Percentiles rank a stretch among this genome's conserved stretches.
phyloP scores from a whole-genome alignment of 2,113 vertebrate species.

The Mystacornis crossleyi region DNA sequence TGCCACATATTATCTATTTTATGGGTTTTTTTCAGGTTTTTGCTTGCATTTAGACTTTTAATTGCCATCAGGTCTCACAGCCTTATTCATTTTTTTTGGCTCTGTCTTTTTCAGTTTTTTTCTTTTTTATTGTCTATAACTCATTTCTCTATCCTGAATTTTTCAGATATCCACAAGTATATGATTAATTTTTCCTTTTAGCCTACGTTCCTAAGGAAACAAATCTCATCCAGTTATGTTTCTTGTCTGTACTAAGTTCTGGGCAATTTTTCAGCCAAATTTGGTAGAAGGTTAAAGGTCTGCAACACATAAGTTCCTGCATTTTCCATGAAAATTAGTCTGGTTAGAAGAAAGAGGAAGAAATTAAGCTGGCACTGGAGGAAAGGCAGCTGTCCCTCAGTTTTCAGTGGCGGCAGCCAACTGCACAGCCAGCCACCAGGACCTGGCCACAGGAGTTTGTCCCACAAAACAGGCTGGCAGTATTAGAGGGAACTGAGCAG shows the following conservation, averaged over 20 bases:
- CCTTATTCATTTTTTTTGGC: background rate
- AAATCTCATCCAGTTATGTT: background rate
- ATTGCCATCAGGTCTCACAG: background rate
- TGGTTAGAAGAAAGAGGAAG: background rate
- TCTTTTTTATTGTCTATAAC: background rate
- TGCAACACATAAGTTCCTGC: background rate
- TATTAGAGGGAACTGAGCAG: background rate
- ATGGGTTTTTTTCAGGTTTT: background rate
- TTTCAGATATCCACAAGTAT: background rate
- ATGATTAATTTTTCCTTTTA: background rate
- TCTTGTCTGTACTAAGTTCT: background rate
- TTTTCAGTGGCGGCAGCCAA: background rate
- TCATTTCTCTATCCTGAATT: background rate
- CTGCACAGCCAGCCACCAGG: background rate
- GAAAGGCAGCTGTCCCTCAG: constrained; percentile 15
- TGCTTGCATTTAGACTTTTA: background rate
- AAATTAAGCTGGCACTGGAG: background rate
- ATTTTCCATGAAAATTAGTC: background rate
- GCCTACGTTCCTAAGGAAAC: background rate
- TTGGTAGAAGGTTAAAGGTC: background rate
- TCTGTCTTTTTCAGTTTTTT: background rate
- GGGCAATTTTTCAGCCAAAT: background rate
- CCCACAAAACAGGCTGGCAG: background rate
- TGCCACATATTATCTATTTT: background rate
- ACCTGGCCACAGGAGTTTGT: background rate